phyloP scores from a whole-genome alignment of 2,797 vertebrate genomes.

The Oryzias dopingdopingensis region DNA sequence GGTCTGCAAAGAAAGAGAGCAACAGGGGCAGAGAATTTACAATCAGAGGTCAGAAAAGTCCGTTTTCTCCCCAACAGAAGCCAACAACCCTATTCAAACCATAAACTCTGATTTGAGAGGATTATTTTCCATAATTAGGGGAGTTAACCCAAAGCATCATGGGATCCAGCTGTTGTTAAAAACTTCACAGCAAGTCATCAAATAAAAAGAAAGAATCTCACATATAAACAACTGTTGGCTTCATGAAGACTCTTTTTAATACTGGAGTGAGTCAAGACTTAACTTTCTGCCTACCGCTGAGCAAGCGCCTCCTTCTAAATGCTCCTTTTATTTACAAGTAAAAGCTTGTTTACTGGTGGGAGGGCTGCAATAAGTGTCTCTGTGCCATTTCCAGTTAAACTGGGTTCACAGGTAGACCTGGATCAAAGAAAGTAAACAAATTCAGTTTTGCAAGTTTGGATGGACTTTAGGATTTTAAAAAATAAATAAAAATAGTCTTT shows the following conservation, averaged over 20 bases:
- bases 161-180: constrained; percentile 5
- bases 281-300: constrained; percentile 17
- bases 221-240: constrained; percentile 9
- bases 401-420: constrained; percentile 10
- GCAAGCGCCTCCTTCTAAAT: constrained; percentile 9
- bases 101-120: background rate
- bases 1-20: constrained; percentile 63
- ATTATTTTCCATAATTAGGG: background rate
- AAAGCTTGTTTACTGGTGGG: background rate
- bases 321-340: constrained; percentile 9
- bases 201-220: background rate
- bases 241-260: constrained; percentile 12
- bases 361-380: background rate
- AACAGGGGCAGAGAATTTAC: constrained; percentile 4
- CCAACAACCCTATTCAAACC: background rate
- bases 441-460: background rate
- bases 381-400: constrained; percentile 18
- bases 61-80: background rate
- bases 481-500: background rate
- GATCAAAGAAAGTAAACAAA: background rate
- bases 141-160: background rate
- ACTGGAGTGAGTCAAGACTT: constrained; percentile 12
- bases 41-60: background rate
- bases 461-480: background rate
- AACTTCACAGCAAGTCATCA: background rate